phyloP scores from a whole-genome alignment of 1,140 invertebrate genomes.

The Oscheius sp. region DNA sequence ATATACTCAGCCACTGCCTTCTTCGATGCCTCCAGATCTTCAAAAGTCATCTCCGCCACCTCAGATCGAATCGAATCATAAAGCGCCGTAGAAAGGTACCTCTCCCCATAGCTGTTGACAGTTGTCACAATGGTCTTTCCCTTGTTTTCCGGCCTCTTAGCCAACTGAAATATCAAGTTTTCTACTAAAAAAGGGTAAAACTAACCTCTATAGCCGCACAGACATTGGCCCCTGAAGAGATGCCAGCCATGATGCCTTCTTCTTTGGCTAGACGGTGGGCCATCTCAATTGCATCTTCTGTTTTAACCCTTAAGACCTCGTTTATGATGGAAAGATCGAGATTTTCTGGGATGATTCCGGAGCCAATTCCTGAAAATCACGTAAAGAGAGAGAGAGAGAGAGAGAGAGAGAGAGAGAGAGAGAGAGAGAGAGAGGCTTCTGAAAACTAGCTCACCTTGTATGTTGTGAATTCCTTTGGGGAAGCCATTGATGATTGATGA shows the following conservation, averaged over 20 bases:
- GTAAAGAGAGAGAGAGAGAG: too few relatives aligned
- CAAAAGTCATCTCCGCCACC: neutral
- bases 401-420: too few relatives aligned
- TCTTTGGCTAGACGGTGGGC: slow-evolving; percentile 34
- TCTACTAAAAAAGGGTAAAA: neutral
- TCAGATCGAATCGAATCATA: neutral
- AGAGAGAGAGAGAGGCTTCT: too few relatives aligned
- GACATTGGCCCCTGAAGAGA: slow-evolving; percentile 42
- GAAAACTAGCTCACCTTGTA: slow-evolving; percentile 27
- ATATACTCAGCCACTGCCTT: slow-evolving; percentile 22
- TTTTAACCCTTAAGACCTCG: slow-evolving; percentile 27
- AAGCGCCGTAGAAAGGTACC: slow-evolving; percentile 13
- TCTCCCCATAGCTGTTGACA: slow-evolving; percentile 35
- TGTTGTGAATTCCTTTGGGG: slow-evolving; percentile 30
- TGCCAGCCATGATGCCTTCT: slow-evolving; percentile 42
- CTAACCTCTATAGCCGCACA: slow-evolving; percentile 33
- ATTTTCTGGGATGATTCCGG: slow-evolving; percentile 35
- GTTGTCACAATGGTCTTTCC: slow-evolving; percentile 43
- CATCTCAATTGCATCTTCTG: slow-evolving; percentile 40
- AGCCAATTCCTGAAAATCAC: slow-evolving; percentile 38
- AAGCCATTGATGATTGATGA: slow-evolving; percentile 33
- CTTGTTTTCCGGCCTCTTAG: slow-evolving; percentile 33
- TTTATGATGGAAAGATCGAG: slow-evolving; percentile 15
- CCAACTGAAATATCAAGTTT: slow-evolving; percentile 10
- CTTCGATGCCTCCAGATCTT: neutral